These are phyloP conservation scores for Oligia latruncula DNA, from an alignment of 2,888 invertebrate species.

Conservation along the genomic window DNA sequence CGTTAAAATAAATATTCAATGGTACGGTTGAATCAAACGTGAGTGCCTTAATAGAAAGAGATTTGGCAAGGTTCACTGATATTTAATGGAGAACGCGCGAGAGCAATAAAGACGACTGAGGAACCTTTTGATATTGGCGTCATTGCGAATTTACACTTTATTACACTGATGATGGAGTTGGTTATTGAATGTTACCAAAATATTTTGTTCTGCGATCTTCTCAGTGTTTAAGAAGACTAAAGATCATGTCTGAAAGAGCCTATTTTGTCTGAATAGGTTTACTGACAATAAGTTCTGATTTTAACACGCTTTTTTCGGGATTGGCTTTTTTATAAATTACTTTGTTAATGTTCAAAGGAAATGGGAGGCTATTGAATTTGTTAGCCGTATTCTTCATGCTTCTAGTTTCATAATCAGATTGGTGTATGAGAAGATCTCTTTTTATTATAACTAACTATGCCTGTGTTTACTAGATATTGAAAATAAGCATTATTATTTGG, in stretches of 20 bases:
- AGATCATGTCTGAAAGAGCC: constrained; percentile 6
- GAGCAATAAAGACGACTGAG: background rate
- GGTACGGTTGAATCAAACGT: background rate
- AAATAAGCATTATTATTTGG: no score
- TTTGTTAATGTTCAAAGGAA: constrained; percentile 2
- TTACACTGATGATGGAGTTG: accelerated
- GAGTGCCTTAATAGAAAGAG: background rate
- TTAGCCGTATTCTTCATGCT: constrained; percentile 1
- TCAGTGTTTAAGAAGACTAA: background rate
- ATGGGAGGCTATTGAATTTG: constrained; percentile 13
- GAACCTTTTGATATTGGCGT: background rate
- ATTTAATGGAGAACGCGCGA: background rate
- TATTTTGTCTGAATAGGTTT: constrained; percentile 28
- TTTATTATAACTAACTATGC: background rate
- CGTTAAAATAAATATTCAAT: constrained; percentile 21
- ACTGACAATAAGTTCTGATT: constrained; percentile 25
- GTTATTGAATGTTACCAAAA: background rate
- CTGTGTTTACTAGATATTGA: no score
- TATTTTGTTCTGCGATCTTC: background rate
- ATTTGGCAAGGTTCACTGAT: background rate
- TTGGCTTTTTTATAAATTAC: constrained; percentile 19
- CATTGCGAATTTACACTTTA: background rate
- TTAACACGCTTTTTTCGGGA: constrained; percentile 18
- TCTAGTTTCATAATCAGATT: background rate
- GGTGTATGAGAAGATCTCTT: background rate